phyloP scores from a whole-genome alignment of 1,140 invertebrate genomes.

The Kradibia gibbosae region DNA sequence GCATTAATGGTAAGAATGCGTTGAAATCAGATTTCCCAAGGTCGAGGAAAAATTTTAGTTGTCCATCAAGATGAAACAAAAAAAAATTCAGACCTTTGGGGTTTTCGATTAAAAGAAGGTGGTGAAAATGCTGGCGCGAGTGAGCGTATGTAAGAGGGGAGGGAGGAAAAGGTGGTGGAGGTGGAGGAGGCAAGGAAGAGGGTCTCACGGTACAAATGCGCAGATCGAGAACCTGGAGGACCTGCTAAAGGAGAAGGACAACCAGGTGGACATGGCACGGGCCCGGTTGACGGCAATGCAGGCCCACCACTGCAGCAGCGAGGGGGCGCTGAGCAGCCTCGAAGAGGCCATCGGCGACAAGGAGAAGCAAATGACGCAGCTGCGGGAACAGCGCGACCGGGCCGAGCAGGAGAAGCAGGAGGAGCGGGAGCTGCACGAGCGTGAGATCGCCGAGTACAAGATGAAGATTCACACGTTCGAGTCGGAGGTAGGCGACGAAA shows the following conservation, averaged over 20 bases:
- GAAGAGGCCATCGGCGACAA: constrained; percentile 98
- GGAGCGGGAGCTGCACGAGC: constrained; percentile 93
- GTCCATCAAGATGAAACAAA: no score
- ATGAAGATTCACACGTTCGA: constrained; percentile 93
- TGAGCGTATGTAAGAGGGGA: no score
- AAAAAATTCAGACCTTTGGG: no score
- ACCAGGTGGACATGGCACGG: constrained; percentile 95
- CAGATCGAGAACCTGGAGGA: constrained; percentile 98
- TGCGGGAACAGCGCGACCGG: constrained; percentile 92
- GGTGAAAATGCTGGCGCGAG: no score
- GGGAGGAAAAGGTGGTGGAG: no score
- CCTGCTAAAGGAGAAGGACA: constrained; percentile 97
- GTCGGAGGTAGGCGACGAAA: constrained; percentile 81
- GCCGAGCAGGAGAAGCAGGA: constrained; percentile 97
- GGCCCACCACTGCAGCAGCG: constrained; percentile 92
- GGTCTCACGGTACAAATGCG: no score
- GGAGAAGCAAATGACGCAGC: constrained; percentile 95
- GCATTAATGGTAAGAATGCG: no score
- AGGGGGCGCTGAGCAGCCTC: constrained; percentile 91
- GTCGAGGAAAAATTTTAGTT: no score
- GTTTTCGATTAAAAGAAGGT: no score
- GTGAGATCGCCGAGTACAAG: constrained; percentile 95
- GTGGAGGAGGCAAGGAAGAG: no score
- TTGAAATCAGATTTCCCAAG: no score
- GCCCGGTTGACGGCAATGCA: constrained; percentile 91